A percentile compares a stretch with the other conserved stretches of the same genome.
phyloP scores from a whole-genome alignment of 2,113 vertebrate species.

The Vanacampus margaritifer region DNA sequence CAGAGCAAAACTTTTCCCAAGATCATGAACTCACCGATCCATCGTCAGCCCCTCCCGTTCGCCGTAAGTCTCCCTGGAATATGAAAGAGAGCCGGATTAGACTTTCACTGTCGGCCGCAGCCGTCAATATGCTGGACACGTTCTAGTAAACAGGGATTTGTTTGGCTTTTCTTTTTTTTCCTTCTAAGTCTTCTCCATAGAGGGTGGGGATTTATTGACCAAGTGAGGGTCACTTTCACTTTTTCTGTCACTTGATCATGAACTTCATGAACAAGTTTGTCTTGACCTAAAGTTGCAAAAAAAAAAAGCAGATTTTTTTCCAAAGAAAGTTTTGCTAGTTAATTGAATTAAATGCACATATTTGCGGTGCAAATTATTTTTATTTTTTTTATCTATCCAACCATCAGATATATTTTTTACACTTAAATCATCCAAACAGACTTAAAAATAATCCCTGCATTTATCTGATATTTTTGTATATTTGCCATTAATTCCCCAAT shows the following conservation, averaged over 20 bases:
- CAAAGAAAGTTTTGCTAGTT: neutral
- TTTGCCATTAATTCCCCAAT: neutral
- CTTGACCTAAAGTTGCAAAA: neutral
- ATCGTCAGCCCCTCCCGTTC: conserved; percentile 36
- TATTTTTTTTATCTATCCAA: too few relatives aligned
- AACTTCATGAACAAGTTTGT: conserved; percentile 1
- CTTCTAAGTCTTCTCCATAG: conserved; percentile 21
- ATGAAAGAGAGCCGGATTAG: conserved; percentile 42
- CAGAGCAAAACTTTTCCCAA: conserved; percentile 41
- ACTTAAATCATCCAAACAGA: too few relatives aligned
- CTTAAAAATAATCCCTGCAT: too few relatives aligned
- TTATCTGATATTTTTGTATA: neutral
- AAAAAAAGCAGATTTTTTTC: neutral
- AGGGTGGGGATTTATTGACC: conserved; percentile 38
- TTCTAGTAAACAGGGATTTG: conserved; percentile 25
- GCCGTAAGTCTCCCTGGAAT: conserved; percentile 52
- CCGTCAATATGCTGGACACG: conserved; percentile 40
- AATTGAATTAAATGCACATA: too few relatives aligned
- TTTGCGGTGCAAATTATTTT: too few relatives aligned
- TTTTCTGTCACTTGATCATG: conserved; percentile 4
- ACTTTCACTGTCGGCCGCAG: conserved; percentile 32
- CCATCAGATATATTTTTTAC: too few relatives aligned
- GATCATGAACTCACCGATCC: conserved; percentile 65
- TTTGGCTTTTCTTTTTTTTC: neutral
- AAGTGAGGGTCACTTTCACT: conserved; percentile 18